Base-by-base conservation (phyloP, 1,140 invertebrate species). In the Caenorhabditis brenneri region DNA sequence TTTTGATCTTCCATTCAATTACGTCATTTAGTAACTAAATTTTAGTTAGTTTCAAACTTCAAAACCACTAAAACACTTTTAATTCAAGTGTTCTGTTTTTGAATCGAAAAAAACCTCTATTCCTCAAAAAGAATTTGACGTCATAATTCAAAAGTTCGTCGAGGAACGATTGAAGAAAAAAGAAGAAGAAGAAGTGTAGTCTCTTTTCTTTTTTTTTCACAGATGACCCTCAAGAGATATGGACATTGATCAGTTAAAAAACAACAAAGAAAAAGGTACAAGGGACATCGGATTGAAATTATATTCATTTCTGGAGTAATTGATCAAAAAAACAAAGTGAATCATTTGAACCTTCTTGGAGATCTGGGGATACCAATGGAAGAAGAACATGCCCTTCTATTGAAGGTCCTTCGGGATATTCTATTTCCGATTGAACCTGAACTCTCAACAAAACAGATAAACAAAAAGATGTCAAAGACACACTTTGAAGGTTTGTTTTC, bases 71-170 rank as follows among this genome's bases (percentile, higher is more conserved):
- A 31, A 36, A n/a, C 10, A 51, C 19, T 51, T n/a, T 36, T 10
- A n/a, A 16, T 36, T 65, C 33, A 65, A 65, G 58, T 65, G 58
- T 65, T 36, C 6, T 65, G 58, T 65, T 65, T 65, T 65, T n/a
- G 0, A 58, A 58, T 27, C 9, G 10, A 65, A 19, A 36, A 33
- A 65, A 65, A 65, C 19, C 33, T 19, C 1, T 19, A 19, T 39
- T 36, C 58, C 19, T n/a, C 16, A 65, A 65, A 65, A 65, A 65
- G 33, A 51, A 27, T 55, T 55, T n/a, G 58, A 65, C 58, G 58
- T 65, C 58, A 39, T 65, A 9, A 36, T 16, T 39, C 7, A 19
- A 36, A 65, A 39, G 12, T 65, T 65, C 24, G 53, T 55, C 53
- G 24, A 55, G 33, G 31, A 65, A 65, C 58, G 29, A 58, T 58